Base-by-base conservation (phyloP, 1,140 invertebrate genomes). In the Epicauta chinensis region DNA sequence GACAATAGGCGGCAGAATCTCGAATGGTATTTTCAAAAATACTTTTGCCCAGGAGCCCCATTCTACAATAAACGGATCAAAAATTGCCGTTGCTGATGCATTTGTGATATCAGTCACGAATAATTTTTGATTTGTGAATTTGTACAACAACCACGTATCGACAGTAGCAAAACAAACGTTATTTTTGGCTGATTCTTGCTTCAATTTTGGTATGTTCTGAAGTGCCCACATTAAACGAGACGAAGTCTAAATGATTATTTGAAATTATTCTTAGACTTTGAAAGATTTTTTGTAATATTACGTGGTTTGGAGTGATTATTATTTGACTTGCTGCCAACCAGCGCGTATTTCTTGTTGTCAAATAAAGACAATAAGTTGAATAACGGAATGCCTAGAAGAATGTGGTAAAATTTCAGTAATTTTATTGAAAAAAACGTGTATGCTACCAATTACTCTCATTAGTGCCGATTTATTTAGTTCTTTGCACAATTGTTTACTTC, bases 81-180 rank as follows among this genome's bases (percentile, higher is more conserved):
- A 98, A 34, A 98, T 76, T 4, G 92, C 95, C 0, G 94, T 95
- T 0, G 89, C 85, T 38, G 90, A 90, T 1, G 91, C 91, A 65
- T 83, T 90, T 0, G 91, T 92, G 9, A 86, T 81, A 70, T 98
- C 95, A 2, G 87, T 91, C 29, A 91, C 81, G 69, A 93, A 87
- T 13, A 80, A 61, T 61, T 73, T 72, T 1, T 78, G 77, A 44
- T 76, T 79, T 63, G 73, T 69, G 32, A 77, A 46, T 75, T 85
- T 89, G 70, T 93, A 87, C 17, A 98, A 65, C 29, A 98, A 75
- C 90, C 91, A 98, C 2, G 91, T 92, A 64, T 98, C 95, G 11
- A 98, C 74, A 16, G 91, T 90, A n/a, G 93, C 95, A 68, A 95
- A 90, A 59, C 87, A 74, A 1, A 84, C 83, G 54, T 83, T 76